These are phyloP conservation scores for Syndactyla subalaris DNA, from an alignment of 2,797 vertebrate genomes.

Conservation along the genomic window DNA sequence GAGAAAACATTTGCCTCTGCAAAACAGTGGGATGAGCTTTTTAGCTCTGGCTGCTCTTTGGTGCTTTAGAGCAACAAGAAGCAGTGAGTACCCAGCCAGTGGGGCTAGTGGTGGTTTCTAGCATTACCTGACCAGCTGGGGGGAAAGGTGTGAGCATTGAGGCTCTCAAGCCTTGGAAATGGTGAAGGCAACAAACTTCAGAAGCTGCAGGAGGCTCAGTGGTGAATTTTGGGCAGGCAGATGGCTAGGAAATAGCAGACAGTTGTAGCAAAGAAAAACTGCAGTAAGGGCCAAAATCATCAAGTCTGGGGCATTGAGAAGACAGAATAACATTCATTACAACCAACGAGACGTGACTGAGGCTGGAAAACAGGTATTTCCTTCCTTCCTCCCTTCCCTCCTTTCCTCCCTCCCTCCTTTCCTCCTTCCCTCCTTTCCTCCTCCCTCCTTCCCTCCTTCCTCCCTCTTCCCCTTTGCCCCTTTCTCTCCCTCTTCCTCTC, in stretches of 20 bases:
- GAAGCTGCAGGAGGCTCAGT: not conserved
- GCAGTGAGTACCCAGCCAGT: not conserved
- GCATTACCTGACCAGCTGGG: rapidly evolving
- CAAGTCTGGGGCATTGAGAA: not conserved
- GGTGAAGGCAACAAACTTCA: not conserved
- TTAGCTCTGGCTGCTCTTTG: not conserved
- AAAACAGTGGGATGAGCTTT: not conserved
- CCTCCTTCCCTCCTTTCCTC: too few relatives aligned
- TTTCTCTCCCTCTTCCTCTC: not conserved
- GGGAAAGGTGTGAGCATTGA: rapidly evolving
- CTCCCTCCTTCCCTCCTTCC: too few relatives aligned
- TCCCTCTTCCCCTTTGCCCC: too few relatives aligned
- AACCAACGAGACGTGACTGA: not conserved
- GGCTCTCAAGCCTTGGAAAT: not conserved
- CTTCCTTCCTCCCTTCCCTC: not conserved
- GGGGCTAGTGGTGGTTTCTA: not conserved
- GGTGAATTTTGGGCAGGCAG: not conserved
- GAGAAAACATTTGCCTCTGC: not conserved
- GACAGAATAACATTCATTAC: not conserved
- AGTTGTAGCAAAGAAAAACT: not conserved
- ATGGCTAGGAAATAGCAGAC: not conserved
- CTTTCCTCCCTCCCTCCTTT: too few relatives aligned
- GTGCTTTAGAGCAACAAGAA: not conserved
- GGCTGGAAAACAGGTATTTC: not conserved
- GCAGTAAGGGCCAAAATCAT: not conserved